Evolutionary conservation across 2,113 vertebrate genomes (phyloP).

Genomic region (Lasiurus borealis): DNA sequence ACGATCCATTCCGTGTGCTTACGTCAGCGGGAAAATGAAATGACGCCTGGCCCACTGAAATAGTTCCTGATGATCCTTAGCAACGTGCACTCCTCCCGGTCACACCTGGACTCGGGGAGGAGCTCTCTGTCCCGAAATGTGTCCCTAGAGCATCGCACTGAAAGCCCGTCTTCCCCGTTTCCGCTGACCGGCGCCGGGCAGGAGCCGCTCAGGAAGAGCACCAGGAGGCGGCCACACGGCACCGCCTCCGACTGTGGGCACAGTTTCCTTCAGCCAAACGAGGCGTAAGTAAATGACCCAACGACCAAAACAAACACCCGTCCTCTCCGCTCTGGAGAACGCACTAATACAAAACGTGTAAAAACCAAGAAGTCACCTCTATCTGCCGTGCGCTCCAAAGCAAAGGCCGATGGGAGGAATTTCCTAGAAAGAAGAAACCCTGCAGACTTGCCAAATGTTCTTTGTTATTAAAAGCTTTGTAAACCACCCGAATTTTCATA

Average conservation of each 20-base stretch:
- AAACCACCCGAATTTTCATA: constrained; percentile 11
- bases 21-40: constrained; percentile 70
- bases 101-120: constrained; percentile 22
- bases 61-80: background rate
- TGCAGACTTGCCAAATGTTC: background rate
- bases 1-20: constrained; percentile 36
- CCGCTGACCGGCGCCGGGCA: background rate
- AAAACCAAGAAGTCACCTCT: constrained; percentile 47
- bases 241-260: constrained; percentile 37
- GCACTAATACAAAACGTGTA: background rate
- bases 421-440: constrained; percentile 1
- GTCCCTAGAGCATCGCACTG: background rate
- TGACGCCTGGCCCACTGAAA: background rate
- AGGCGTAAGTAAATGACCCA: constrained; percentile 83
- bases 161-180: background rate
- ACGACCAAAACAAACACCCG: constrained; percentile 80
- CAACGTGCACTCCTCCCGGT: constrained; percentile 28
- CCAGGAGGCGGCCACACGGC: constrained; percentile 53
- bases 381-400: background rate
- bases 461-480: background rate
- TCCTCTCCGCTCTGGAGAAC: constrained; percentile 51
- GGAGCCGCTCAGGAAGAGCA: constrained; percentile 69
- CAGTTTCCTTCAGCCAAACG: constrained; percentile 80
- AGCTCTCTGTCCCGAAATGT: constrained; percentile 46
- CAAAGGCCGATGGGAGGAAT: background rate